phyloP scores from a whole-genome alignment of 2,797 vertebrate species.

The Amblyopsis hoosieri region DNA sequence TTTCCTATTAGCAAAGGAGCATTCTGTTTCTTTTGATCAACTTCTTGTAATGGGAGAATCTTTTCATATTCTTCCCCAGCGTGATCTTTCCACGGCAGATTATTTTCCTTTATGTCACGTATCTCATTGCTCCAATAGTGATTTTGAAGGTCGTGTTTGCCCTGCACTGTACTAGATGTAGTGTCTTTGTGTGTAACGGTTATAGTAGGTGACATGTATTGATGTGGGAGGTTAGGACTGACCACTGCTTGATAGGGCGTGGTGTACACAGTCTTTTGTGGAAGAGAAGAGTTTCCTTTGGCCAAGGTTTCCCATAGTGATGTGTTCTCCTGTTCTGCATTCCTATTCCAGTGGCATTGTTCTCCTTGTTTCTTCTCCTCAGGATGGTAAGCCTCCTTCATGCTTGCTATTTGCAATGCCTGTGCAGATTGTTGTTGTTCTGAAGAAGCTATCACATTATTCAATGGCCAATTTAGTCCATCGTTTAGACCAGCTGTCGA shows the following conservation, averaged over 20 bases:
- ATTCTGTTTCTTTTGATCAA: conserved; percentile 40
- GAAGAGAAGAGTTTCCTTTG: conserved; percentile 19
- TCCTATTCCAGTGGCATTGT: conserved; percentile 43
- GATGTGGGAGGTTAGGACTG: conserved; percentile 22
- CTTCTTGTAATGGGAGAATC: conserved; percentile 31
- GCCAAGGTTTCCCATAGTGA: conserved; percentile 43
- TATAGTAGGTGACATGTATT: conserved; percentile 20
- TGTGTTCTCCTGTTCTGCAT: conserved; percentile 45
- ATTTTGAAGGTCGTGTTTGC: conserved; percentile 32
- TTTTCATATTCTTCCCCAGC: conserved; percentile 23
- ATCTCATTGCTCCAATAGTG: conserved; percentile 26
- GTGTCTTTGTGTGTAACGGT: conserved; percentile 21
- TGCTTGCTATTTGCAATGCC: conserved; percentile 39
- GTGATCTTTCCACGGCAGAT: conserved; percentile 24
- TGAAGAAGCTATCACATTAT: conserved; percentile 57
- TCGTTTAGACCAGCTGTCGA: conserved; percentile 43
- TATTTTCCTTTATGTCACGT: conserved; percentile 33
- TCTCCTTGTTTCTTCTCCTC: conserved; percentile 40
- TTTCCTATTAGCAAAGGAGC: conserved; percentile 27
- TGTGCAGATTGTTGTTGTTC: conserved; percentile 60
- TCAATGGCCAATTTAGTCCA: conserved; percentile 44
- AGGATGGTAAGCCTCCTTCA: conserved; percentile 43
- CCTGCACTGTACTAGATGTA: conserved; percentile 18
- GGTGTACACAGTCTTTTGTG: conserved; percentile 15
- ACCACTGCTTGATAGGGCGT: conserved; percentile 3